Evolutionary conservation across 2,888 invertebrate genomes (phyloP).

Genomic region (Selenia dentaria): DNA sequence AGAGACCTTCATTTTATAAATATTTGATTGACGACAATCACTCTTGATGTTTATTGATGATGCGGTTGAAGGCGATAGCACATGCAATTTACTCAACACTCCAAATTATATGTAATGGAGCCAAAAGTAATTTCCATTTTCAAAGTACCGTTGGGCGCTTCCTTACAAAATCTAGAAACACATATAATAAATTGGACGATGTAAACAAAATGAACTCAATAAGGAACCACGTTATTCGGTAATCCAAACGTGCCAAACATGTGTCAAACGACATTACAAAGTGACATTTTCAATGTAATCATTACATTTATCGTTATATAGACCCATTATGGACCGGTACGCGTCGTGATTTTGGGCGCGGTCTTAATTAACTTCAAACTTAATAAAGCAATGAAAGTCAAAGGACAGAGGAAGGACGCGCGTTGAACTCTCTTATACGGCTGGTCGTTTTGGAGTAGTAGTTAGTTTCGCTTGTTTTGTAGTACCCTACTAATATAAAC

Average conservation of each 20-base stretch:
- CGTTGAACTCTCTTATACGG: constrained; percentile 14
- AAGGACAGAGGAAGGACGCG: constrained; percentile 6
- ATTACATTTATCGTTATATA: constrained; percentile 14
- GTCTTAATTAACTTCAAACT: constrained; percentile 11
- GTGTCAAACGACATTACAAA: constrained; percentile 14
- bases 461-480: too few relatives aligned
- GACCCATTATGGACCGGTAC: constrained; percentile 13
- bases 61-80: too few relatives aligned
- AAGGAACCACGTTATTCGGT: constrained; percentile 8
- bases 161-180: too few relatives aligned
- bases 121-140: too few relatives aligned
- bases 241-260: constrained; percentile 6
- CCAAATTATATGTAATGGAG: too few relatives aligned
- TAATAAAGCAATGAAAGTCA: not conserved
- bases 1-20: too few relatives aligned
- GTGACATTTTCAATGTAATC: constrained; percentile 9
- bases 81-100: too few relatives aligned
- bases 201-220: constrained; percentile 3
- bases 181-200: not conserved
- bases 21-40: too few relatives aligned
- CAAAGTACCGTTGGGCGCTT: too few relatives aligned
- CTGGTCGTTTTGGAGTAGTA: too few relatives aligned
- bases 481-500: too few relatives aligned
- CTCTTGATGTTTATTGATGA: too few relatives aligned
- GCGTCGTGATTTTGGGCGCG: constrained; percentile 15